Base-by-base conservation (phyloP, 1,140 invertebrate genomes). In the Triops cancriformis region DNA sequence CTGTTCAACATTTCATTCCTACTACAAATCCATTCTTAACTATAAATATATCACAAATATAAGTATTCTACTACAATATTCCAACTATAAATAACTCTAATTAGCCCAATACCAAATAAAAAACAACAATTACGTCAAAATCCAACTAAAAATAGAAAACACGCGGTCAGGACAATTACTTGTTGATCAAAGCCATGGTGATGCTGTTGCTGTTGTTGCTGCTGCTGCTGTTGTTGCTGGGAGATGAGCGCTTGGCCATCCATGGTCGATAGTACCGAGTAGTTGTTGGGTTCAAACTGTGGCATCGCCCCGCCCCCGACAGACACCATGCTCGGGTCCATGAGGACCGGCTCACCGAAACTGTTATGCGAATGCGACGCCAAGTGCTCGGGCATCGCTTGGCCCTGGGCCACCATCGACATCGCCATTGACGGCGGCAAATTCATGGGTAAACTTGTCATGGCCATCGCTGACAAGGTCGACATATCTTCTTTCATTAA, bases 181-280 rank as follows among this genome's bases (percentile, higher is more conserved):
- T 88, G 86, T 41, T 87, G 86, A 80, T 88, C 86, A 76, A 87
- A 88, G 80, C 86, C 86, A 77, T 86, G 86, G 77, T 84, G 85
- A 81, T 91, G 88, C 82, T 89, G 89, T 78, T 83, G 83, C 79
- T 84, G 84, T 80, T 90, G 89, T 42, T 87, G 84, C 74, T 83
- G 82, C 37, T 85, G 87, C 73, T 88, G 88, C 78, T 87, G 86
- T n/a, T n/a, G n/a, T 82, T 86, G 84, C 82, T 84, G 85, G 7
- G 84, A 84, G 14, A 84, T 85, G 5, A 85, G 85, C 45, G 79
- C 76, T 73, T 73, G 77, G 26, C 72, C 73, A 78, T 76, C 74
- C 74, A 76, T 76, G 26, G 74, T 18, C 26, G 74, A 76, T 6
- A 76, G 45, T 23, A 76, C 74, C 10, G 74, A 76, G 26, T 73